These are phyloP conservation scores for Chrysaora quinquecirrha DNA, from an alignment of 30 jellyfish, hydroid and myxozoan species.

Conservation along the genomic window DNA sequence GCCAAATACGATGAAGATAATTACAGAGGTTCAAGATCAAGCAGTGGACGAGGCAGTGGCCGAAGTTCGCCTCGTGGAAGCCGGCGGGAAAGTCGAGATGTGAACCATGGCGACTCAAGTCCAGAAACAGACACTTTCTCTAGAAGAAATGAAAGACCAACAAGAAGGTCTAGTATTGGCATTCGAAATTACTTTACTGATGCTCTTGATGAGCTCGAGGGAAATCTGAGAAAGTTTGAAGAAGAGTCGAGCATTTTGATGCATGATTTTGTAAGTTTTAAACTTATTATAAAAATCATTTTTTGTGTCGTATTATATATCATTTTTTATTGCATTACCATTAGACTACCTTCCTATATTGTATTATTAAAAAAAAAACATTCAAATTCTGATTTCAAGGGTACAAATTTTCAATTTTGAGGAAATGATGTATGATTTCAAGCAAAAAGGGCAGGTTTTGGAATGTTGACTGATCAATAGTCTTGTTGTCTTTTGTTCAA, in stretches of 20 bases:
- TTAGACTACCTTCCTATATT: no score
- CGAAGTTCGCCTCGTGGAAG: conserved; percentile 62
- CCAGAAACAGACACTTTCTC: conserved; percentile 43
- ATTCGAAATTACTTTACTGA: conserved; percentile 53
- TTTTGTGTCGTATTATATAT: no score
- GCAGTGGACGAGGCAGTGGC: conserved; percentile 13
- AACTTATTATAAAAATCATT: no score
- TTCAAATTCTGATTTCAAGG: no score
- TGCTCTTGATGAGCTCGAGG: conserved; percentile 65
- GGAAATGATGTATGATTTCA: no score
- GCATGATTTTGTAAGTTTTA: conserved; percentile 63
- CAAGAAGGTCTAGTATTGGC: conserved; percentile 44
- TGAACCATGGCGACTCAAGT: conserved; percentile 35
- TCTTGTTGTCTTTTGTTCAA: no score
- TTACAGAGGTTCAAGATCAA: no score
- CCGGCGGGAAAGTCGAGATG: conserved; percentile 57
- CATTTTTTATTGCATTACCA: no score
- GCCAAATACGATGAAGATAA: conserved; percentile 8
- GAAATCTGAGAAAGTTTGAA: conserved; percentile 40
- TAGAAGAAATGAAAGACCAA: conserved; percentile 36
- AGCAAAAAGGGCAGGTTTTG: no score
- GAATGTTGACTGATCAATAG: no score
- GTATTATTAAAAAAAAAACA: no score
- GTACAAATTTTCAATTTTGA: no score
- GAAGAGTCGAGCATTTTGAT: conserved; percentile 59